Percentiles rank a stretch among this genome's conserved stretches.
These are phyloP conservation scores for Lamellibrachia satsuma DNA, from an alignment of 2,888 invertebrate species.

Conservation along the genomic window DNA sequence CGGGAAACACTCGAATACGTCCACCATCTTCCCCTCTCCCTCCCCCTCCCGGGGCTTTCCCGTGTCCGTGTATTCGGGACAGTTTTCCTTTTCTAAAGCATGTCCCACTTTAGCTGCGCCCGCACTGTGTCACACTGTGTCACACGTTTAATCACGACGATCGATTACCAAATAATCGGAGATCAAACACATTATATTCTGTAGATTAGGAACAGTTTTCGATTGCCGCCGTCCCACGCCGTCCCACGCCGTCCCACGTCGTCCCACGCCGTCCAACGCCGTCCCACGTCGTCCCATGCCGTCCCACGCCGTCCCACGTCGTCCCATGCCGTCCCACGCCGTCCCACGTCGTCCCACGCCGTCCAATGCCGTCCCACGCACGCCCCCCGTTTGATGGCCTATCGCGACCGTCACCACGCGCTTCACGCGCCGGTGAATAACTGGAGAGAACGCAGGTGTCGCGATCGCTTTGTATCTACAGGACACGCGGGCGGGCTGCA, in stretches of 20 bases:
- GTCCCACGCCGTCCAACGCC: too few relatives aligned
- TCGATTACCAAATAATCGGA: background rate
- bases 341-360: too few relatives aligned
- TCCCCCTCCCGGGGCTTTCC: background rate
- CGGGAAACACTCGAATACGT: background rate
- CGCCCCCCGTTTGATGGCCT: background rate
- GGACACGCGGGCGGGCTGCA: background rate
- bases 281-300: too few relatives aligned
- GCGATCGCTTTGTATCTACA: background rate
- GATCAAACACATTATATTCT: background rate
- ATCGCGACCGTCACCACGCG: background rate
- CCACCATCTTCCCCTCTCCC: background rate
- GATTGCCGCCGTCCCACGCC: background rate
- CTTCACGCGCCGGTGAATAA: background rate
- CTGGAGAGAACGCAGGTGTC: background rate
- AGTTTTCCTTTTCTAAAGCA: background rate
- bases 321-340: too few relatives aligned
- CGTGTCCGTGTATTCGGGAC: background rate
- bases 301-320: too few relatives aligned
- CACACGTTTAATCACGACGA: background rate
- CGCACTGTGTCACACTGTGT: background rate
- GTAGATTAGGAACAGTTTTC: background rate
- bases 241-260: too few relatives aligned
- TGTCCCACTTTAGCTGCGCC: background rate
- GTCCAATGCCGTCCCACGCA: too few relatives aligned